These are phyloP conservation scores for Steinernema carpocapsae DNA, from an alignment of 2,888 invertebrate genomes.

Conservation along the genomic window DNA sequence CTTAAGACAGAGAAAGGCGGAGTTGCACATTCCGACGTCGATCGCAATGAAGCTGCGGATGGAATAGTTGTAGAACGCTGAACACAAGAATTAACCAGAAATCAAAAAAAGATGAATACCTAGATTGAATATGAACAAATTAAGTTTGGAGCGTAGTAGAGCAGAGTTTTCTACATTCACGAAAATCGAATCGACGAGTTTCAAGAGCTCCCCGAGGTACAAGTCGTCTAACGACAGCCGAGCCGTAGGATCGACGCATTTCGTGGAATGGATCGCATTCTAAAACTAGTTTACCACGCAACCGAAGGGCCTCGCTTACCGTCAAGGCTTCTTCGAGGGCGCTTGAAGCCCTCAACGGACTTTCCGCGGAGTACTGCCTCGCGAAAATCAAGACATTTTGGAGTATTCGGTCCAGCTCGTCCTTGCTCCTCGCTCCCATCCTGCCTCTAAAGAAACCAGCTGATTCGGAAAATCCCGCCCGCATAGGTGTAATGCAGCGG, in stretches of 20 bases:
- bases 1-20: slow-evolving; percentile 55
- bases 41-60: slow-evolving; percentile 53
- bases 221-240: slow-evolving; percentile 43
- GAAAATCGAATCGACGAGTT: slow-evolving; percentile 45
- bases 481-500: too few species aligned
- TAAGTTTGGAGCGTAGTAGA: slow-evolving; percentile 49
- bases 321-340: slow-evolving; percentile 3
- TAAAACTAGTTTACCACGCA: slow-evolving; percentile 23
- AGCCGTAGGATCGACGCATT: slow-evolving; percentile 46
- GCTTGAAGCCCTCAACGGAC: background rate
- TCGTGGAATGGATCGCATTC: slow-evolving; percentile 45
- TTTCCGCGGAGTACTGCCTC: slow-evolving; percentile 3
- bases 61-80: slow-evolving; percentile 55
- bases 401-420: slow-evolving; percentile 5
- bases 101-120: slow-evolving; percentile 39
- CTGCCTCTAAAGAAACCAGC: too few species aligned
- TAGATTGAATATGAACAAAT: slow-evolving; percentile 53
- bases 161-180: slow-evolving; percentile 35
- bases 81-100: slow-evolving; percentile 27
- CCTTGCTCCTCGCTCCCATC: background rate
- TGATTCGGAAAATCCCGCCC: too few species aligned
- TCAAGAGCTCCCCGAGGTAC: slow-evolving; percentile 45
- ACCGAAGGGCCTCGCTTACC: background rate
- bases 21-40: slow-evolving; percentile 51
- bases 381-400: background rate